phyloP scores from a whole-genome alignment of 2,113 vertebrate species.

The Sigmodon hispidus region DNA sequence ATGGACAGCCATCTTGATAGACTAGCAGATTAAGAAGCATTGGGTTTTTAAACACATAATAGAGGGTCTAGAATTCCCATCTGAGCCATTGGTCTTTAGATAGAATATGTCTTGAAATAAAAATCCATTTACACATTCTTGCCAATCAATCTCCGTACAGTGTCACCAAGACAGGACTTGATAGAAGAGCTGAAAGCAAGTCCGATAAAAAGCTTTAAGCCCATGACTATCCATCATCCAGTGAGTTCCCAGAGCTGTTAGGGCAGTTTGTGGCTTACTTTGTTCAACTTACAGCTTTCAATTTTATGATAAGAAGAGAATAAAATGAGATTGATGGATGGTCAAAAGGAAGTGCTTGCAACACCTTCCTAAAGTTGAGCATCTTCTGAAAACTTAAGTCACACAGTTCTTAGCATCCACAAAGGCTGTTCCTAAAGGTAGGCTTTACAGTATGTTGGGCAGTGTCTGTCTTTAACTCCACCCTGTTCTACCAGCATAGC shows the following conservation, averaged over 20 bases:
- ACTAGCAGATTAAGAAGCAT: slow-evolving; percentile 10
- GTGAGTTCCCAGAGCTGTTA: background rate
- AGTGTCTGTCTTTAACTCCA: background rate
- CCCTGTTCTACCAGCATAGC: background rate
- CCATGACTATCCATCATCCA: background rate
- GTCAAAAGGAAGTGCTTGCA: background rate
- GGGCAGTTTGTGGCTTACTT: background rate
- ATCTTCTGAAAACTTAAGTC: background rate
- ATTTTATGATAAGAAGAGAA: slow-evolving; percentile 7
- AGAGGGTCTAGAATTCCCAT: slow-evolving; percentile 64
- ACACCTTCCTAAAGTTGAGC: background rate
- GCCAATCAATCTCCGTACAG: slow-evolving; percentile 24
- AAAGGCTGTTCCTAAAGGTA: background rate
- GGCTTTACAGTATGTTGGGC: background rate
- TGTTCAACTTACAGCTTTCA: slow-evolving; percentile 36
- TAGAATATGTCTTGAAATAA: slow-evolving; percentile 41
- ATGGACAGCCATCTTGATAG: slow-evolving; percentile 11
- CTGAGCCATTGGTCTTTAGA: slow-evolving; percentile 49
- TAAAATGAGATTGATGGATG: slow-evolving; percentile 9
- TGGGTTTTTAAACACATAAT: slow-evolving; percentile 15
- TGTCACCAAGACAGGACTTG: slow-evolving; percentile 43
- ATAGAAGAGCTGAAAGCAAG: slow-evolving; percentile 29
- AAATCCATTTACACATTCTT: background rate
- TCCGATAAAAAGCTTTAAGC: slow-evolving; percentile 38
- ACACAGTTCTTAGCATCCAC: background rate